Percentiles rank a stretch among this genome's conserved stretches.
Evolutionary conservation across 2,888 invertebrate genomes (phyloP).

Genomic region (Lymantria dispar): DNA sequence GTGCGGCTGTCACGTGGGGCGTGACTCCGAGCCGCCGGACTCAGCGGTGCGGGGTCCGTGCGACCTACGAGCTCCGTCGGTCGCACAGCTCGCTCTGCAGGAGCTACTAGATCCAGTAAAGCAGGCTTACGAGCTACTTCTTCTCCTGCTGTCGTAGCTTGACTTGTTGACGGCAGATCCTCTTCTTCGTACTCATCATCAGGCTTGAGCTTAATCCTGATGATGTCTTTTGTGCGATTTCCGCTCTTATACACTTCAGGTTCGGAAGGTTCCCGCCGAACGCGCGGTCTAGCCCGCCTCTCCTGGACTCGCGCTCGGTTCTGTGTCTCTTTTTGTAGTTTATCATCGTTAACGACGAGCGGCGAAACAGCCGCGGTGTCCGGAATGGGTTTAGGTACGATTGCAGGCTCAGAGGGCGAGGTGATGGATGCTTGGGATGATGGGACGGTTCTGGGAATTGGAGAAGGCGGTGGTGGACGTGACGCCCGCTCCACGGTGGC

Average conservation of each 20-base stretch:
- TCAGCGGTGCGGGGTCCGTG: slow-evolving; percentile 45
- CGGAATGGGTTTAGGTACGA: slow-evolving; percentile 7
- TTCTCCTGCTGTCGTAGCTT: slow-evolving; percentile 45
- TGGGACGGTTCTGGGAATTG: neutral
- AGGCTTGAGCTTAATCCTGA: slow-evolving; percentile 88
- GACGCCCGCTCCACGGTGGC: slow-evolving; percentile 53
- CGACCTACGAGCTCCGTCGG: slow-evolving; percentile 59
- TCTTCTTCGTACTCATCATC: slow-evolving; percentile 86
- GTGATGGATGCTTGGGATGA: neutral
- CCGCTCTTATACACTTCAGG: slow-evolving; percentile 58
- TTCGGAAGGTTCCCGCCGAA: slow-evolving; percentile 56
- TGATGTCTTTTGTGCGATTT: slow-evolving; percentile 63
- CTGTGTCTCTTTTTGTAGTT: slow-evolving; percentile 54
- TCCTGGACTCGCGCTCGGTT: slow-evolving; percentile 58
- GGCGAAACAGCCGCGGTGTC: neutral
- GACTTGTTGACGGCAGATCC: slow-evolving; percentile 8
- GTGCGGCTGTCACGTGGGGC: slow-evolving; percentile 59
- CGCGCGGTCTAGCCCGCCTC: slow-evolving; percentile 52
- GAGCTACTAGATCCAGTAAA: slow-evolving; percentile 75
- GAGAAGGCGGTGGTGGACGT: slow-evolving; percentile 11
- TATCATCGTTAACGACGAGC: slow-evolving; percentile 46
- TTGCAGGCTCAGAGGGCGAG: slow-evolving; percentile 11
- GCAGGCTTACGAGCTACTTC: slow-evolving; percentile 79
- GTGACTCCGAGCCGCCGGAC: slow-evolving; percentile 31
- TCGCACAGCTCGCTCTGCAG: slow-evolving; percentile 47